Conservation (phyloP, 2,113 vertebrate genomes). For the Protomyctophum bolini region DNA sequence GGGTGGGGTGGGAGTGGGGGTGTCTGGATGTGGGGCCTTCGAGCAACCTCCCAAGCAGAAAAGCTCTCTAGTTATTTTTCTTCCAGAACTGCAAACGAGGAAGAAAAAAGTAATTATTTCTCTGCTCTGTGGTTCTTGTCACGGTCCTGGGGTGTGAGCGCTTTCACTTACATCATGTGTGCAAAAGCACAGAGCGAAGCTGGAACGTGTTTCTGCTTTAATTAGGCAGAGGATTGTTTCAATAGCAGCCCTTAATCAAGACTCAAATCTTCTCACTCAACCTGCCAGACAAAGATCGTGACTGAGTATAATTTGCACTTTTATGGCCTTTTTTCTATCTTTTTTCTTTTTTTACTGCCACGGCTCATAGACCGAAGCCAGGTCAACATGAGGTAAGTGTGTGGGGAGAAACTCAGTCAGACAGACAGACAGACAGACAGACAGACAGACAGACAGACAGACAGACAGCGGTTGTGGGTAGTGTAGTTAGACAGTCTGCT, state of each 20-base stretch:
- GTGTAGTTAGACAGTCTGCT: conserved; percentile 39
- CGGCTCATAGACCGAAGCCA: conserved; percentile 31
- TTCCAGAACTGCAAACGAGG: conserved; percentile 32
- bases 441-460: conserved; percentile 26
- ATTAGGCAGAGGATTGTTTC: conserved; percentile 54
- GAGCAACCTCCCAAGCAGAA: conserved; percentile 55
- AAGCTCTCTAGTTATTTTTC: conserved; percentile 43
- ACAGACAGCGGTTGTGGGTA: conserved; percentile 60
- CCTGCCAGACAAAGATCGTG: conserved; percentile 50
- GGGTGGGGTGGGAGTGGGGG: not conserved
- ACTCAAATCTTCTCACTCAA: conserved; percentile 45
- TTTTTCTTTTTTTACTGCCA: conserved; percentile 21
- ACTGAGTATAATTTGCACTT: conserved; percentile 53
- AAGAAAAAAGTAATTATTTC: conserved; percentile 43
- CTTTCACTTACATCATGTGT: conserved; percentile 6
- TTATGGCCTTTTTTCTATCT: conserved; percentile 7
- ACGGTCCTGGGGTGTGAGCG: conserved; percentile 18
- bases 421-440: not conserved
- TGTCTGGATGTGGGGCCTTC: conserved; percentile 15
- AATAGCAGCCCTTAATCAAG: conserved; percentile 51
- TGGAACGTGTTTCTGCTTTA: conserved; percentile 48
- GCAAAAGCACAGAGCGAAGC: conserved; percentile 34
- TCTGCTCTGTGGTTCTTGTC: conserved; percentile 31
- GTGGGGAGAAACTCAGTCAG: conserved; percentile 15
- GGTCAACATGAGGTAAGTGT: conserved; percentile 49